Percentiles rank a stretch among this genome's conserved stretches.
These are phyloP conservation scores for Chaenogobius annularis DNA, from an alignment of 2,113 vertebrate genomes.

Conservation along the genomic window DNA sequence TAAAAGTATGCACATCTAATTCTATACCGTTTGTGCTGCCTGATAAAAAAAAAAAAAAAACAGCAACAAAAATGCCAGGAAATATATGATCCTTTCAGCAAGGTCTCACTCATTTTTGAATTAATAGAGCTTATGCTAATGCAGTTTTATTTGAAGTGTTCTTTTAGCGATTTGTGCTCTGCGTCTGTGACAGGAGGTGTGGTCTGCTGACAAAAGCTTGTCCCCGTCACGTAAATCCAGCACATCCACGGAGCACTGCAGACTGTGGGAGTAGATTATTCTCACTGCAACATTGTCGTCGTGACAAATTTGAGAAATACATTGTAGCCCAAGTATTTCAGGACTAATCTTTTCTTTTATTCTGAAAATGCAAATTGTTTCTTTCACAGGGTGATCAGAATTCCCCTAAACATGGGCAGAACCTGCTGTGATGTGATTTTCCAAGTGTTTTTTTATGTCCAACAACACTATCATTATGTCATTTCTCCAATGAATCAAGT, in stretches of 20 bases:
- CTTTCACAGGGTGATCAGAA: not conserved
- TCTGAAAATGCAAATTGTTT: not conserved
- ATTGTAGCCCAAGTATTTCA: not conserved
- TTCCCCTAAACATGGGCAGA: not conserved
- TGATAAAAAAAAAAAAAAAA: not conserved
- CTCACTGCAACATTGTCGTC: conserved; percentile 33
- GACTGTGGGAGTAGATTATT: conserved; percentile 35
- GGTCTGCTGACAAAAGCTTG: conserved; percentile 14
- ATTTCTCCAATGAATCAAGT: too few relatives aligned
- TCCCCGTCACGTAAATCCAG: conserved; percentile 5
- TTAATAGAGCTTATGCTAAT: conserved; percentile 8
- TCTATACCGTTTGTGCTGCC: not conserved
- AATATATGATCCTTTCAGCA: not conserved
- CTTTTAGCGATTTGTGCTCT: not conserved
- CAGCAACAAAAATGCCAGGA: not conserved
- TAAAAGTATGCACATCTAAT: not conserved
- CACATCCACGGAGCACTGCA: conserved; percentile 13
- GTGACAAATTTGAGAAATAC: conserved; percentile 43
- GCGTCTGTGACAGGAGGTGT: conserved; percentile 5
- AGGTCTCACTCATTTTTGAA: conserved; percentile 6
- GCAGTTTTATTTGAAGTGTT: not conserved
- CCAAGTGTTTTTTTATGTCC: too few relatives aligned
- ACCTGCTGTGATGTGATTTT: too few relatives aligned
- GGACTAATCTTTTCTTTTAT: conserved; percentile 7
- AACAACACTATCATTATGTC: too few relatives aligned